Evolutionary conservation across 1,140 invertebrate genomes (phyloP), one percentile per base, ranked within the genome.

Genomic region (Eciton burchellii): DNA sequence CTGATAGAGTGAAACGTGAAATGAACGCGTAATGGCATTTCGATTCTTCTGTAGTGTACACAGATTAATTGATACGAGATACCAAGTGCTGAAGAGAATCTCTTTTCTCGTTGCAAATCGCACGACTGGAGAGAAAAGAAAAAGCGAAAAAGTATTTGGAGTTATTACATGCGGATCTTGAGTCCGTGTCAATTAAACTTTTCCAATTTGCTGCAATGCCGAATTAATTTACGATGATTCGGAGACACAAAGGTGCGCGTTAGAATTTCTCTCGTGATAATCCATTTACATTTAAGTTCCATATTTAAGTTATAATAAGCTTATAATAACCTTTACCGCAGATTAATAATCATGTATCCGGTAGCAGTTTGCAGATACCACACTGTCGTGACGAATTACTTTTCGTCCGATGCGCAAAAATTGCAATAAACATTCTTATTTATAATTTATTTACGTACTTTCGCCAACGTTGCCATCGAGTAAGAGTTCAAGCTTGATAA

Each of bases 371-470:
- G 9, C 16, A 74, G 43, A 74, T 63, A 76, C 52, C 43, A 45
- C 59, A 65, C 9, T 52, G 43, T 74, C 57, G 21, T 19, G 19
- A 76, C 60, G 47, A 54, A 76, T 65, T 54, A 76, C 6, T 24
- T 76, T 52, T 26, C 14, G 29, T 45, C 5, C 60, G 49, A 65
- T 65, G 73, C 26, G 47, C 29, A 76, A 5, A 65, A 76, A 76
- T 65, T 76, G 59, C 29, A 76, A 76, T 76, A 73, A 73, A 59
- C 71, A 73, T 76, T 52, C 19, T 63, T 59, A 19, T 24, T n/a
- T n/a, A n/a, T n/a, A n/a, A 57, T 52, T 26, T 72, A 19, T 60
- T 52, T 0, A 65, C 4, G 21, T 19, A n/a, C 41, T 76, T 65
- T 5, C 24, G n/a, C 12, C 26, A 54, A 52, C 21, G 4, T 49